Conservation (phyloP, 2,888 invertebrate species). For the Hirudinaria manillensis region DNA sequence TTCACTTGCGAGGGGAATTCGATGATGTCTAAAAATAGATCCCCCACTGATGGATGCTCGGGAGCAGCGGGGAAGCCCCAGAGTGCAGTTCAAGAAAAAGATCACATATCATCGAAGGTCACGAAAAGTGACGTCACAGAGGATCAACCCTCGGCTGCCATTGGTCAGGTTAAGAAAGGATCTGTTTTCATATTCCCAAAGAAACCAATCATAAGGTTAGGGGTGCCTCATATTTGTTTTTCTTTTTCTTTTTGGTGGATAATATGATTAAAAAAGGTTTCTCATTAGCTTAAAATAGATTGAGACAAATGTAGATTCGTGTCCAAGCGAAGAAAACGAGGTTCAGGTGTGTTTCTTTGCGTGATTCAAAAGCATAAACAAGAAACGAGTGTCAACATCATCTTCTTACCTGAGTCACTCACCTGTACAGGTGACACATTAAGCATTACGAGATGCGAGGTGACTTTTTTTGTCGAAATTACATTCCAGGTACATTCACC, state of each 20-base stretch:
- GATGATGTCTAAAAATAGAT: neutral
- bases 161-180: neutral
- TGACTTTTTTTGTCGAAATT: too few relatives aligned
- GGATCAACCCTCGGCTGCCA: neutral
- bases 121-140: neutral
- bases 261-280: neutral
- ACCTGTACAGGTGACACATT: too few relatives aligned
- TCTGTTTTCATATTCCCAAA: slow-evolving; percentile 18
- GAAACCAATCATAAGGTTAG: slow-evolving; percentile 21
- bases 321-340: too few relatives aligned
- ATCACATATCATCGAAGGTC: neutral
- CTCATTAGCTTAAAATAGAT: too few relatives aligned
- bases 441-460: too few relatives aligned
- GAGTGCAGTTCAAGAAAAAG: neutral
- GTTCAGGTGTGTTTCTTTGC: too few relatives aligned
- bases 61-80: neutral
- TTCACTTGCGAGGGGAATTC: too few relatives aligned
- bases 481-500: slow-evolving; percentile 21
- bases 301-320: too few relatives aligned
- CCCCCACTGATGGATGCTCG: neutral
- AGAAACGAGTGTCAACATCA: too few relatives aligned
- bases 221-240: neutral
- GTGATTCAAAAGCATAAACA: too few relatives aligned
- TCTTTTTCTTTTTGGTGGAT: neutral
- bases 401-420: too few relatives aligned